Conservation (phyloP, 2,113 vertebrate species). For the Trinectes maculatus region DNA sequence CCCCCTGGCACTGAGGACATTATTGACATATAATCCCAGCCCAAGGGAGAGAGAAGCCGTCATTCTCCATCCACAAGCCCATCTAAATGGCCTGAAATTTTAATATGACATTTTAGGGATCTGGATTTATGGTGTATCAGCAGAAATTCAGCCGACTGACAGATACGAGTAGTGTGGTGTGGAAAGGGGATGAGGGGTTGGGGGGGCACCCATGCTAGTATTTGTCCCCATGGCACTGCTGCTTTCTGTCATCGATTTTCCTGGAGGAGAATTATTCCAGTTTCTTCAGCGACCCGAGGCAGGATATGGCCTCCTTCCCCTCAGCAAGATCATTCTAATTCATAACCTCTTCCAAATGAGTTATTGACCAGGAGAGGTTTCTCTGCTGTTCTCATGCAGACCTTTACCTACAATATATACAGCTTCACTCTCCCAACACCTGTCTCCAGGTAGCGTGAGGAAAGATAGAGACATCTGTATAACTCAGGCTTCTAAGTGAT, state of each 20-base stretch:
- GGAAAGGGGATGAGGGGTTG: conserved; percentile 9
- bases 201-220: conserved; percentile 36
- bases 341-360: conserved; percentile 79
- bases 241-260: conserved; percentile 76
- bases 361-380: conserved; percentile 75
- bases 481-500: conserved; percentile 7
- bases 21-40: conserved; percentile 68
- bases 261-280: conserved; percentile 75
- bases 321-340: conserved; percentile 81
- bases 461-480: conserved; percentile 29
- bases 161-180: conserved; percentile 43
- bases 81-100: conserved; percentile 68
- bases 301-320: conserved; percentile 69
- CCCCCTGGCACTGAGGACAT: conserved; percentile 53
- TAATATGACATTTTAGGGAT: conserved; percentile 73
- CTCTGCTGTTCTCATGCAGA: conserved; percentile 60
- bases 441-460: conserved; percentile 21
- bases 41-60: conserved; percentile 51
- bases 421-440: conserved; percentile 37
- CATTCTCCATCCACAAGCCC: conserved; percentile 45
- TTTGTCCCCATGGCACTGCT: conserved; percentile 58
- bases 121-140: conserved; percentile 73
- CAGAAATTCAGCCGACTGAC: conserved; percentile 62
- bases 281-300: conserved; percentile 60
- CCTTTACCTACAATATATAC: conserved; percentile 45